These are phyloP conservation scores for Polymixis lichenea DNA, from an alignment of 2,888 invertebrate genomes.

Conservation along the genomic window DNA sequence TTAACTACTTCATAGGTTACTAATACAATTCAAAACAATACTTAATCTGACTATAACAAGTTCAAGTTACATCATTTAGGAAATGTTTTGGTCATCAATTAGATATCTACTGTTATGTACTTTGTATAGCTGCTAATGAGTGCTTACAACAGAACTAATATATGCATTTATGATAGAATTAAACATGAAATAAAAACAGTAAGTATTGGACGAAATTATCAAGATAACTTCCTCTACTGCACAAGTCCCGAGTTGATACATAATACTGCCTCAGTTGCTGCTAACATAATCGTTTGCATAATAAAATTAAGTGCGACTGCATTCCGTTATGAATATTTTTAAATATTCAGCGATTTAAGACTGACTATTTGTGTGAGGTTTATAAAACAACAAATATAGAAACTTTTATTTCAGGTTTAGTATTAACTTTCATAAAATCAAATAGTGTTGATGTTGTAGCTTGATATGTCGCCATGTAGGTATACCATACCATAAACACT, in stretches of 20 bases:
- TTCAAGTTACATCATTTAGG: slow-evolving; percentile 3
- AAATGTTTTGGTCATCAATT: slow-evolving; percentile 1
- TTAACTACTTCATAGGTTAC: no score
- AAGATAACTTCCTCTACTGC: slow-evolving; percentile 34
- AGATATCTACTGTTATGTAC: not conserved
- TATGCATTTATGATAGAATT: not conserved
- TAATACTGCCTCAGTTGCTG: slow-evolving; percentile 10
- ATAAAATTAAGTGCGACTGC: slow-evolving; percentile 6
- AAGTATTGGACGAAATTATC: not conserved
- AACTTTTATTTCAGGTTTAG: no score
- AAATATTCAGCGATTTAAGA: slow-evolving; percentile 20
- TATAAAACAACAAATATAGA: not conserved
- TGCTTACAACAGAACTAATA: not conserved
- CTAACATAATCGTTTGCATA: slow-evolving; percentile 35
- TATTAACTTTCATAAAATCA: no score
- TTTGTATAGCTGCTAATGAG: not conserved
- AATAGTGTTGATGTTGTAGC: no score
- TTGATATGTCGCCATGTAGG: no score
- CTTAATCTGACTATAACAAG: not conserved
- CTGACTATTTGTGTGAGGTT: not conserved
- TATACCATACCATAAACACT: not conserved
- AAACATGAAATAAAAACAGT: slow-evolving; percentile 24
- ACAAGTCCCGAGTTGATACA: slow-evolving; percentile 16
- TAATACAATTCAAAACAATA: not conserved
- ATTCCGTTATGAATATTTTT: slow-evolving; percentile 27